Percentiles rank a stretch among this genome's conserved stretches.
Conservation (phyloP, 2,113 vertebrate genomes). For the Leuciscus idus region DNA sequence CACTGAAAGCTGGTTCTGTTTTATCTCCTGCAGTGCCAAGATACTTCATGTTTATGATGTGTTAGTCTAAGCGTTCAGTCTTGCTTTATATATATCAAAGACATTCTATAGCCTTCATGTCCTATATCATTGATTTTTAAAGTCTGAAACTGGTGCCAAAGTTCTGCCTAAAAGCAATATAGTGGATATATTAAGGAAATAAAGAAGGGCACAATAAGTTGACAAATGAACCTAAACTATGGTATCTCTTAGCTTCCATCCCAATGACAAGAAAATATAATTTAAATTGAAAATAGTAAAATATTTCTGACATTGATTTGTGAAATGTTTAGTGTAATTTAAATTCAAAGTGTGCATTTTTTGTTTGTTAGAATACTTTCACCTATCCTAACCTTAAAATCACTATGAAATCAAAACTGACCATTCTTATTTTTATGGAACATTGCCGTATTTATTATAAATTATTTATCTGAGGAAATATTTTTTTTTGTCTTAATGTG, state of each 20-base stretch:
- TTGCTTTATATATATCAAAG: neutral
- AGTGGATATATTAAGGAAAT: neutral
- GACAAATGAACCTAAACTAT: neutral
- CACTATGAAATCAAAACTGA: too few species aligned
- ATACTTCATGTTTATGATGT: conserved; percentile 39
- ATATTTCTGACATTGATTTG: neutral
- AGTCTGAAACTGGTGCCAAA: conserved; percentile 11
- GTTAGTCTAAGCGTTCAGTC: conserved; percentile 1
- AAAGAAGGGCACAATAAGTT: neutral
- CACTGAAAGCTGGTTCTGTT: conserved; percentile 32
- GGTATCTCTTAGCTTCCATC: neutral
- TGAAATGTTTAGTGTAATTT: neutral
- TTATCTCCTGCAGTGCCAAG: conserved; percentile 39
- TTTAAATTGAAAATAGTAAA: too few species aligned
- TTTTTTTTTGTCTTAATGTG: too few species aligned
- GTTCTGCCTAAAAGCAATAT: neutral
- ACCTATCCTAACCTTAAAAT: too few species aligned
- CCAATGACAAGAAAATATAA: neutral
- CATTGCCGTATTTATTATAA: too few species aligned
- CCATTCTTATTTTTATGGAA: too few species aligned
- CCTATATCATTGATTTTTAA: neutral
- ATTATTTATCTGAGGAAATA: too few species aligned
- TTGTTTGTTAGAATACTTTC: too few species aligned
- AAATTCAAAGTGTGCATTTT: neutral
- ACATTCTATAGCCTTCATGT: conserved; percentile 12